Evolutionary conservation across 2,797 vertebrate species (phyloP).

Genomic region (Echeneis naucrates): DNA sequence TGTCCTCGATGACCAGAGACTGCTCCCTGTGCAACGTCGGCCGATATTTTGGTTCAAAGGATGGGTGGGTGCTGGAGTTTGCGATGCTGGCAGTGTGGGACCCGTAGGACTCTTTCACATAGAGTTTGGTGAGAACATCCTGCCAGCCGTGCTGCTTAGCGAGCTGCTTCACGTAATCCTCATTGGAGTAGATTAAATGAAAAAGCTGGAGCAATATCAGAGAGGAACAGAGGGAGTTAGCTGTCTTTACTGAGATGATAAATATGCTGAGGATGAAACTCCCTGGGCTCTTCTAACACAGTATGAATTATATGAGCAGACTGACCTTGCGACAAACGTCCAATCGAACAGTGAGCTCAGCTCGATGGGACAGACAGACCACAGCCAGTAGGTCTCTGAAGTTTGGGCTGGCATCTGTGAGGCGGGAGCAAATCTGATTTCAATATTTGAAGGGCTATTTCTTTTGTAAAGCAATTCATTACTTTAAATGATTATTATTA

Average conservation of each 20-base stretch:
- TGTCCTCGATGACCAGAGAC: constrained; percentile 68
- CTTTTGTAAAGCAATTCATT: background rate
- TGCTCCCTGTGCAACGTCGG: constrained; percentile 70
- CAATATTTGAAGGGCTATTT: background rate
- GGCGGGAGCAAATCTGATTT: constrained; percentile 12
- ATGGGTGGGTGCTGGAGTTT: constrained; percentile 57
- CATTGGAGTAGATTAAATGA: constrained; percentile 91
- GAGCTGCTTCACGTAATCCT: constrained; percentile 91
- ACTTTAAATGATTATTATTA: too few species aligned
- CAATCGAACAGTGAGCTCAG: constrained; percentile 90
- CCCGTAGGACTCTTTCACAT: constrained; percentile 91
- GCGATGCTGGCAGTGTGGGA: constrained; percentile 79
- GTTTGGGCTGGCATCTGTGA: constrained; percentile 86
- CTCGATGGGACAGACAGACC: constrained; percentile 92
- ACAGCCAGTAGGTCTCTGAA: constrained; percentile 94
- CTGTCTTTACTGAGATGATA: constrained; percentile 14
- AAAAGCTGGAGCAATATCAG: constrained; percentile 89
- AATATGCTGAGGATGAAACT: background rate
- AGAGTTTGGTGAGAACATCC: constrained; percentile 94
- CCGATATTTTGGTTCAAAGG: constrained; percentile 67
- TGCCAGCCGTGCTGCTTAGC: constrained; percentile 93
- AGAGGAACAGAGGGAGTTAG: constrained; percentile 16
- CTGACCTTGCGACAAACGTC: constrained; percentile 96
- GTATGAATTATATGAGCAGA: background rate
- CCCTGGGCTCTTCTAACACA: background rate